phyloP scores from a whole-genome alignment of 2,113 vertebrate genomes.

The Saccopteryx leptura region DNA sequence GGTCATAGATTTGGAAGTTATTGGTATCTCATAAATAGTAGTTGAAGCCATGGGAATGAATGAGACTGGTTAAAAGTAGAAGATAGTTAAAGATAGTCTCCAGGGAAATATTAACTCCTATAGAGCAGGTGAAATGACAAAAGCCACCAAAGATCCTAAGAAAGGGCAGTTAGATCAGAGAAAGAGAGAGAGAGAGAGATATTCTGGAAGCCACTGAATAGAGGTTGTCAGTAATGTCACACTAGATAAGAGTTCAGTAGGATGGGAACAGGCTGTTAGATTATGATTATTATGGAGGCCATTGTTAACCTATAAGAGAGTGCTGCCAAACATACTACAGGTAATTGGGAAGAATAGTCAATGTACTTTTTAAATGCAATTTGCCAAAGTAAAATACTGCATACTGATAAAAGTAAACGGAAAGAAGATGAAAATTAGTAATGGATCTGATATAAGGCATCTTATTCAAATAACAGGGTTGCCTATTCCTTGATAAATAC shows the following conservation, averaged over 20 bases:
- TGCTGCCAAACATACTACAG: neutral
- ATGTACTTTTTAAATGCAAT: neutral
- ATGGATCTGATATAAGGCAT: neutral
- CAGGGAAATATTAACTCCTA: neutral
- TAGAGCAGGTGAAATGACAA: neutral
- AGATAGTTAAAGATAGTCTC: neutral
- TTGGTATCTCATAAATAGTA: neutral
- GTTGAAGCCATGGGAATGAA: neutral
- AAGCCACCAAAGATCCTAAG: neutral
- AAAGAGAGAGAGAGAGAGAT: neutral
- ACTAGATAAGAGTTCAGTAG: neutral
- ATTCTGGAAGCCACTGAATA: neutral
- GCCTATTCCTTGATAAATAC: neutral
- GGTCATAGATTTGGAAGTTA: neutral
- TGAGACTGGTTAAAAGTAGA: neutral
- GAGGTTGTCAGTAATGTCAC: neutral
- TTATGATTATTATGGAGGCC: neutral
- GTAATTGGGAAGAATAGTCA: neutral
- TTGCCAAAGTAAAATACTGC: neutral
- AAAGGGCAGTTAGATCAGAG: neutral
- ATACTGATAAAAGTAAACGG: neutral
- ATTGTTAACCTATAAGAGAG: neutral
- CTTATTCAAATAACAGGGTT: neutral
- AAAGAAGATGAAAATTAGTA: neutral
- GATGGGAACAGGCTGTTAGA: neutral